Evolutionary conservation across 2,888 invertebrate genomes (phyloP), one percentile per base, ranked within the genome.

Genomic region (Coelopa pilipes): DNA sequence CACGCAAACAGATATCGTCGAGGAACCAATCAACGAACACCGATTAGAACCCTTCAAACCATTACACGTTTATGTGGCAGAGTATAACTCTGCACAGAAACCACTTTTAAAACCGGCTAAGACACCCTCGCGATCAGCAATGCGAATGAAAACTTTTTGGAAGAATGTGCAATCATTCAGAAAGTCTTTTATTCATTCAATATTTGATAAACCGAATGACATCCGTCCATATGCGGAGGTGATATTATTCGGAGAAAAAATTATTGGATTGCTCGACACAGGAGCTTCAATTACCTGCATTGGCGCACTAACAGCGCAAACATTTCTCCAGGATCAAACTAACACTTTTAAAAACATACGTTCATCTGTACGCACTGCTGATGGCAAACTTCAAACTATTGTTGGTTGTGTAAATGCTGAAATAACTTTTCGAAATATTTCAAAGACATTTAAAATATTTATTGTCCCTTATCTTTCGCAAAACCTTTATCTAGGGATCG

Each of bases 271-370:
- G n/a, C n/a, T n/a, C n/a, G 75, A 78, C 45, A 75, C 75, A 3
- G 76, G 77, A 0, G 76, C 77, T 15, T 53, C 74, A 7, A 69
- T 76, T 13, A 75, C 72, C 24, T 74, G 74, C 34, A 17, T 77
- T 9, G 76, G 75, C 2, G 19, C 46, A 11, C 17, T 34, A 12
- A n/a, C 45, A 15, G 60, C 69, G 12, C 24, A 65, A 59, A 63
- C 65, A 13, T 53, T 77, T 60, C 50, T 72, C 34, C 4, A 34
- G 34, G 34, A 34, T 34, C 34, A 34, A 34, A 34, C 34, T 34
- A 34, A 34, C 7, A 34, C 2, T 34, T 34, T 34, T 34, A 34
- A 34, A 34, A 34, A 34, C 34, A 34, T 34, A 34, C 34, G 34
- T 34, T 63, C 49, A 24, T 15, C n/a, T 5, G 13, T 71, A 0